Conservation (phyloP, 2,797 vertebrate species). For the Remorina albescens region DNA sequence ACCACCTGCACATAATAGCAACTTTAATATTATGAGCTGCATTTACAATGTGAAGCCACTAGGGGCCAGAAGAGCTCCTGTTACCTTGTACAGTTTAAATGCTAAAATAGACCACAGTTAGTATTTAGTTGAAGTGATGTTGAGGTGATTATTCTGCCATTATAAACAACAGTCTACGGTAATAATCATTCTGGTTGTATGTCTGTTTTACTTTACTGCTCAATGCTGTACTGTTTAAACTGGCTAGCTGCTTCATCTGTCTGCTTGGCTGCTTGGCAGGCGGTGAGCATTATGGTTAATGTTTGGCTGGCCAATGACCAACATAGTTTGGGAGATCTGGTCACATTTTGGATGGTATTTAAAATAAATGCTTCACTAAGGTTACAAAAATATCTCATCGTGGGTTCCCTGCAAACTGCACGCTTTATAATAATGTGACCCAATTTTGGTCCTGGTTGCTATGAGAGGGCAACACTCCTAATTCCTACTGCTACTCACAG, state of each 20-base stretch:
- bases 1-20: not conserved
- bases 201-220: not conserved
- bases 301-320: too few relatives aligned
- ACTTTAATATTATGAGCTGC: too few relatives aligned
- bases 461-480: not conserved
- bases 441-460: not conserved
- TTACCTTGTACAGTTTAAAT: not conserved
- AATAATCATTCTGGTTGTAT: not conserved
- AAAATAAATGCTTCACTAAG: not conserved
- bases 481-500: not conserved
- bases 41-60: not conserved
- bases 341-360: not conserved
- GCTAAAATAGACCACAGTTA: not conserved
- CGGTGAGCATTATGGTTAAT: not conserved
- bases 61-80: slow-evolving; percentile 1
- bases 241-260: not conserved
- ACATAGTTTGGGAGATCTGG: not conserved
- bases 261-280: not conserved
- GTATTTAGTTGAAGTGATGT: too few relatives aligned
- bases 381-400: not conserved
- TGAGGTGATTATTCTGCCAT: not conserved
- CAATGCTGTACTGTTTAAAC: not conserved
- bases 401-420: not conserved
- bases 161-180: too few relatives aligned
- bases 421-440: not conserved